A percentile compares a stretch with the other conserved stretches of the same genome.
phyloP scores from a whole-genome alignment of 2,888 invertebrate species.

The Alentia gelatinosa region DNA sequence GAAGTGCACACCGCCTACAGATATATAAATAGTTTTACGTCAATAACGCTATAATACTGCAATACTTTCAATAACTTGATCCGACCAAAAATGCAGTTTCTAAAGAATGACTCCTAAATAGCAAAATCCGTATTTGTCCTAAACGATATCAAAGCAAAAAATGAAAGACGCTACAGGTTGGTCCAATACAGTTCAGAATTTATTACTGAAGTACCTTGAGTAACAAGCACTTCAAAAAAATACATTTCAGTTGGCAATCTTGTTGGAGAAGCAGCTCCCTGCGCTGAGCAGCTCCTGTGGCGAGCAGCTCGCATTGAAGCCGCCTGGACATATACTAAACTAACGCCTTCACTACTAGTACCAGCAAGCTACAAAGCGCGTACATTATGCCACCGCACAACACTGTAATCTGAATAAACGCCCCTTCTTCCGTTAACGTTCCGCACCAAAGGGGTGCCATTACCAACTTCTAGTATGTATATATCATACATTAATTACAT shows the following conservation, averaged over 20 bases:
- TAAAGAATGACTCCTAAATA: too few relatives aligned
- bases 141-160: too few relatives aligned
- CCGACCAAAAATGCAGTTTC: too few relatives aligned
- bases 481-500: conserved; percentile 22
- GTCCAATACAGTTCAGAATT: conserved; percentile 45
- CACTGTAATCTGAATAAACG: background rate
- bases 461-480: background rate
- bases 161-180: background rate
- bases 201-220: conserved; percentile 35
- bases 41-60: too few relatives aligned
- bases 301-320: background rate
- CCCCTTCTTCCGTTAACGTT: background rate
- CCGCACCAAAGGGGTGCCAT: conserved; percentile 34
- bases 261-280: background rate
- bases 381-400: background rate
- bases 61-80: too few relatives aligned
- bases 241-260: conserved; percentile 24
- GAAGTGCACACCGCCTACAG: too few relatives aligned
- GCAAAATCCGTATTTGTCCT: too few relatives aligned
- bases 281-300: background rate
- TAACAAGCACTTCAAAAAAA: conserved; percentile 44
- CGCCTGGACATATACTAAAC: background rate
- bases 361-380: conserved; percentile 13
- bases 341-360: conserved; percentile 2
- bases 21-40: too few relatives aligned